Conservation (phyloP, 2,888 invertebrate genomes). For the Serrognathus titanus region DNA sequence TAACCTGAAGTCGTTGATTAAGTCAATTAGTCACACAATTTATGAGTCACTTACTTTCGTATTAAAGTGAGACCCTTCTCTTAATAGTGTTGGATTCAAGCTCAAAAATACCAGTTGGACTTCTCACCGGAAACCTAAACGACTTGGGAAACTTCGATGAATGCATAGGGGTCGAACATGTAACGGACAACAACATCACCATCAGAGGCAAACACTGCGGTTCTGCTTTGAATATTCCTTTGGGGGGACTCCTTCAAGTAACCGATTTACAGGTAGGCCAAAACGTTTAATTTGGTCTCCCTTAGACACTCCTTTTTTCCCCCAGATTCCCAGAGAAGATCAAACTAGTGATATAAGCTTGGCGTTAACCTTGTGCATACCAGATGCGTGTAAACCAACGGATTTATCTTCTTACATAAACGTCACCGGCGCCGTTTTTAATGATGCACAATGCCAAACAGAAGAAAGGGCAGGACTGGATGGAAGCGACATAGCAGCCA, state of each 20-base stretch:
- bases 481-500: constrained; percentile 9
- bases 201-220: constrained; percentile 20
- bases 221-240: background rate
- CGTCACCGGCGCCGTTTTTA: background rate
- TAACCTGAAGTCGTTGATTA: too few relatives aligned
- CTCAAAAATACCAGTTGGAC: constrained; percentile 16
- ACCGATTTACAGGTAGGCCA: too few relatives aligned
- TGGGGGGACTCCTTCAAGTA: background rate
- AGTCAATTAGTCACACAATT: too few relatives aligned
- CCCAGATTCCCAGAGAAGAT: too few relatives aligned
- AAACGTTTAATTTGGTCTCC: too few relatives aligned
- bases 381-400: constrained; percentile 12
- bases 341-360: background rate
- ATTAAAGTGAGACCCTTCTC: background rate
- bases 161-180: constrained; percentile 13
- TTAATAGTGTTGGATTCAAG: constrained; percentile 20
- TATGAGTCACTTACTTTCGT: too few relatives aligned
- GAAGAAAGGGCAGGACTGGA: background rate
- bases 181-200: background rate
- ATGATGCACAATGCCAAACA: constrained; percentile 11
- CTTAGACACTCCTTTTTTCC: too few relatives aligned
- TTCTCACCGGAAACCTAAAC: constrained; percentile 17
- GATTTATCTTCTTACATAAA: constrained; percentile 5
- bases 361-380: constrained; percentile 13
- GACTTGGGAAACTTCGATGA: constrained; percentile 22